Evolutionary conservation across 2,113 vertebrate species (phyloP), one percentile per base, ranked within the genome.

Genomic region (Physeter macrocephalus): DNA sequence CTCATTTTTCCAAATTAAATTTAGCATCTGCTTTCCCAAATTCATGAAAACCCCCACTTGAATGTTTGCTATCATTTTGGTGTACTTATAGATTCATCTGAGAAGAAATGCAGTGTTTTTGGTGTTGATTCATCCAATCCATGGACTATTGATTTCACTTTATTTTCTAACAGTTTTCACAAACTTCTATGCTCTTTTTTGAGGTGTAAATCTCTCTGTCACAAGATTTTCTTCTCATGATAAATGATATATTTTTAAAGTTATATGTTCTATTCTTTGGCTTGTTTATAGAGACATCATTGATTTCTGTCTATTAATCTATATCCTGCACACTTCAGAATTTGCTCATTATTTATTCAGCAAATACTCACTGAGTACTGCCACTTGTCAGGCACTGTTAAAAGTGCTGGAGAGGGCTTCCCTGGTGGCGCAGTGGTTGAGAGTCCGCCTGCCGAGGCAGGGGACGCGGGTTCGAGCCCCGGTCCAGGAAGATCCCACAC

Each of bases 331-430:
- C 5, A 1, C 36, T 39, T 25, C 2, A 7, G 15, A 18, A 20
- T n/a, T 49, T 27, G 17, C 34, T 8, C 14, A 6, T 23, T 72
- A 6, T 7, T 11, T 54, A n/a, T 2, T 67, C n/a, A 9, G 1
- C 39, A 77, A n/a, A 17, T 20, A 12, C 31, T 10, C 10, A 5
- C 3, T 11, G 25, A 20, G 13, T 21, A 6, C 43, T 11, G 10
- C 4, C 17, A 0, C 0, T 0, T 7, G 10, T 8, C 15, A 8
- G 0, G 6, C 46, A 3, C 7, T 1, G 4, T 9, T 12, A 3
- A 8, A 18, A 1, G 13, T 20, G 3, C 25, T 8, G 8, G 64
- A 27, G 61, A 78, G 36, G 8, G n/a, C n/a, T n/a, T n/a, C n/a
- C n/a, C n/a, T n/a, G n/a, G n/a, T n/a, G n/a, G n/a, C n/a, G n/a